Conservation (phyloP, 2,113 vertebrate genomes). For the Hydropotes inermis region DNA sequence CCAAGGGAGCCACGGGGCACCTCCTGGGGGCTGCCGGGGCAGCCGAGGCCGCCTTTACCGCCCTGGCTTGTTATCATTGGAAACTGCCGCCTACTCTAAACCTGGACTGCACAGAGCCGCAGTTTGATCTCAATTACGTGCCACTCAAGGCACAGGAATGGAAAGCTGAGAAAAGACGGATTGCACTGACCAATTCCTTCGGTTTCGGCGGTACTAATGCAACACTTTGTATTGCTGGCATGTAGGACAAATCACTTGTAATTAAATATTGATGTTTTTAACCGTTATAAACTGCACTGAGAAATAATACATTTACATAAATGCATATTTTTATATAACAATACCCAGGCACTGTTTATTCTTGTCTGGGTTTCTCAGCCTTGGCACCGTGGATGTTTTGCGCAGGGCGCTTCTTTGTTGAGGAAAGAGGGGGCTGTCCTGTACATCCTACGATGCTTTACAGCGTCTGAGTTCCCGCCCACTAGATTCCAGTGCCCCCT, state of each 20-base stretch:
- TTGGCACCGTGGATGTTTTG: neutral
- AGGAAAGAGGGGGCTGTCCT: neutral
- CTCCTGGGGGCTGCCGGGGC: conserved; percentile 95
- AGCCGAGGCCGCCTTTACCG: conserved; percentile 92
- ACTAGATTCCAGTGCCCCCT: neutral
- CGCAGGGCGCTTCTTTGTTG: neutral
- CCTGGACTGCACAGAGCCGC: conserved; percentile 89
- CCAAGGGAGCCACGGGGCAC: conserved; percentile 96
- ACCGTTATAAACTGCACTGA: neutral
- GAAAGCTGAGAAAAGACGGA: conserved; percentile 79
- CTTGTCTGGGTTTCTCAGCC: neutral
- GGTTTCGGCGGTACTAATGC: conserved; percentile 98
- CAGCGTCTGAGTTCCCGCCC: neutral
- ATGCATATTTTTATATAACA: neutral
- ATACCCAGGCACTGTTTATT: neutral
- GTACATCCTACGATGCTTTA: neutral
- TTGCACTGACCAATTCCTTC: conserved; percentile 96
- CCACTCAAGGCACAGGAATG: conserved; percentile 89
- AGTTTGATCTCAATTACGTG: conserved; percentile 95
- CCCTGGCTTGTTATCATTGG: conserved; percentile 90
- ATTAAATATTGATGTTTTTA: conserved; percentile 21
- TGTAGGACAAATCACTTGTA: conserved; percentile 65
- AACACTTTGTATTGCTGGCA: conserved; percentile 89
- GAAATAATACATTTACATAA: neutral
- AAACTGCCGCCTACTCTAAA: conserved; percentile 94